Conservation (phyloP, 2,888 invertebrate genomes). For the Tetropium fuscum region DNA sequence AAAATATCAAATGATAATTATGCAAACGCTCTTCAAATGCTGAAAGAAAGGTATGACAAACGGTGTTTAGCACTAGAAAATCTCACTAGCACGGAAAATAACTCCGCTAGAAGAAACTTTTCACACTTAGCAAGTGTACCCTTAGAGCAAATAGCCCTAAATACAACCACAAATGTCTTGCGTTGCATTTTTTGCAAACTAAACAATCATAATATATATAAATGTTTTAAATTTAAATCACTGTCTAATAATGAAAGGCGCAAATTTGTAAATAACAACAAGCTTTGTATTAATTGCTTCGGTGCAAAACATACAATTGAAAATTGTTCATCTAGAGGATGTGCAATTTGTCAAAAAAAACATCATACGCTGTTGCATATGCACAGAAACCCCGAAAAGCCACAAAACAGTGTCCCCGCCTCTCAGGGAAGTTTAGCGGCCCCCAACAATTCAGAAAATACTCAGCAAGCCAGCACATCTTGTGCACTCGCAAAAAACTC, state of each 20-base stretch:
- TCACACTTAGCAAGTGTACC: background rate
- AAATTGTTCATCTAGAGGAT: conserved; percentile 4
- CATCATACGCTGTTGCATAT: conserved; percentile 23
- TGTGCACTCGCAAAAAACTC: too few species aligned
- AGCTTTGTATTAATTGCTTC: conserved; percentile 25
- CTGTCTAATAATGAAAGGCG: conserved; percentile 1
- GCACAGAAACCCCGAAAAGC: too few species aligned
- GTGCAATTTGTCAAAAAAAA: conserved; percentile 13
- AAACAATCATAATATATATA: conserved; percentile 17
- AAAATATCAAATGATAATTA: conserved; percentile 12
- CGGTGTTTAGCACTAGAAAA: background rate
- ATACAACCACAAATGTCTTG: too few species aligned
- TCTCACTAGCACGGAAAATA: too few species aligned
- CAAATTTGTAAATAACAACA: conserved; percentile 16
- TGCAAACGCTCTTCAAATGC: conserved; percentile 1
- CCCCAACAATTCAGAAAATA: background rate
- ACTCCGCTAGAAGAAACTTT: background rate
- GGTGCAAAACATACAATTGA: conserved; percentile 7
- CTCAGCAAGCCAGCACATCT: background rate
- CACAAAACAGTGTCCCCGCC: background rate
- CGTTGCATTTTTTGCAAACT: background rate
- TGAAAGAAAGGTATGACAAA: conserved; percentile 17
- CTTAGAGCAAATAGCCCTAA: too few species aligned
- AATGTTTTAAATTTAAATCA: conserved; percentile 19
- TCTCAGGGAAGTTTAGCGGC: background rate